phyloP scores from a whole-genome alignment of 2,113 vertebrate species.

The Pithys albifrons region DNA sequence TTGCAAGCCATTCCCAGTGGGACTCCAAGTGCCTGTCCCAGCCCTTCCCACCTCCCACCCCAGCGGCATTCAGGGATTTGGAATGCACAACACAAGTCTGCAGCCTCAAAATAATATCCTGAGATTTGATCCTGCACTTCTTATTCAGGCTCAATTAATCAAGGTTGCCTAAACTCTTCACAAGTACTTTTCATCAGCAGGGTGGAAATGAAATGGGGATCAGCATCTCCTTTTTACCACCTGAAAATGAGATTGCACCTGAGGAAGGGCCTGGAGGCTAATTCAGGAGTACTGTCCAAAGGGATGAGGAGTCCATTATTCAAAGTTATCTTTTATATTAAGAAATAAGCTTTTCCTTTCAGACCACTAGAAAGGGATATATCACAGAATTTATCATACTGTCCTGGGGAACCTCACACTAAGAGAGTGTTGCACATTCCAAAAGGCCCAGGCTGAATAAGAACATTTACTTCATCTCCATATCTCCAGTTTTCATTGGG shows the following conservation, averaged over 20 bases:
- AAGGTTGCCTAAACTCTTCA: constrained; percentile 48
- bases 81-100: constrained; percentile 29
- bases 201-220: background rate
- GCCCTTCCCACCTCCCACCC: background rate
- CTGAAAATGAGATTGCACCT: constrained; percentile 19
- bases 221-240: background rate
- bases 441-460: background rate
- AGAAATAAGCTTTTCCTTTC: constrained; percentile 16
- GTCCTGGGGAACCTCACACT: background rate
- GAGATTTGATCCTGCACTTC: constrained; percentile 37
- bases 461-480: background rate
- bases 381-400: background rate
- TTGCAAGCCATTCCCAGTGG: background rate
- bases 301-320: background rate
- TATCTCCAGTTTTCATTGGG: background rate
- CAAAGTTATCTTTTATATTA: constrained; percentile 50
- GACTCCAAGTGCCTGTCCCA: background rate
- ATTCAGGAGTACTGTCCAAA: constrained; percentile 33
- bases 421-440: background rate
- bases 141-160: constrained; percentile 57
- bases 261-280: background rate
- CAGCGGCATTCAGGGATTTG: background rate
- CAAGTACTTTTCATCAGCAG: constrained; percentile 36
- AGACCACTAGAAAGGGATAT: background rate
- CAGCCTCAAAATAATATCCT: constrained; percentile 54